phyloP scores from a whole-genome alignment of 2,888 invertebrate species.

The Apoda limacodes region DNA sequence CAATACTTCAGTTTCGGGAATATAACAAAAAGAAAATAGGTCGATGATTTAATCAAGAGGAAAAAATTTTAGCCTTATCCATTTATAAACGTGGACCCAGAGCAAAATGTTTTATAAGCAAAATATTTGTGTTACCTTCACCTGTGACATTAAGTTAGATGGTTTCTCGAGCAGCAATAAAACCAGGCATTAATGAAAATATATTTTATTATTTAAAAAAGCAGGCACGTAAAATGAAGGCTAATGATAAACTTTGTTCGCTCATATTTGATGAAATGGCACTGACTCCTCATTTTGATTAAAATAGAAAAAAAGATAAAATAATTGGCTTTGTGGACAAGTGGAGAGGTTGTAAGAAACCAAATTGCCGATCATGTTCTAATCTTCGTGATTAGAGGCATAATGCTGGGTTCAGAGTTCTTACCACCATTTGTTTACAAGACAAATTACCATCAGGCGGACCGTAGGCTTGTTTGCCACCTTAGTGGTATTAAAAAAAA shows the following conservation, averaged over 20 bases:
- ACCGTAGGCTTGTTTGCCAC: too few relatives aligned
- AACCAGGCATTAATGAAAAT: constrained; percentile 16
- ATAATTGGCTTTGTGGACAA: constrained; percentile 9
- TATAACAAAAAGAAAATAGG: constrained; percentile 11
- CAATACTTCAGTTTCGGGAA: constrained; percentile 11
- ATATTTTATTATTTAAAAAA: constrained; percentile 14
- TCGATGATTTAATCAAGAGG: constrained; percentile 12
- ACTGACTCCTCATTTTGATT: constrained; percentile 9
- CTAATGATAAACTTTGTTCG: constrained; percentile 9
- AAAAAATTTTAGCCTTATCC: constrained; percentile 14
- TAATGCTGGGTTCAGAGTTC: constrained; percentile 7
- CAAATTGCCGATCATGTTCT: constrained; percentile 13
- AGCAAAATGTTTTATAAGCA: constrained; percentile 10
- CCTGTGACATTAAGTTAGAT: constrained; percentile 12
- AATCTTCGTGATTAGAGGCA: constrained; percentile 17
- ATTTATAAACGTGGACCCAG: constrained; percentile 12
- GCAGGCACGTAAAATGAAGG: constrained; percentile 6
- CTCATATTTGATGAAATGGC: constrained; percentile 9
- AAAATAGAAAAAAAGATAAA: constrained; percentile 10
- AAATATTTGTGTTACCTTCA: constrained; percentile 15
- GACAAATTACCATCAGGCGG: constrained; percentile 11
- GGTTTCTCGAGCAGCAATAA: constrained; percentile 8
- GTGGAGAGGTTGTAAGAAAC: constrained; percentile 1
- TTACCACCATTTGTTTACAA: constrained; percentile 15
- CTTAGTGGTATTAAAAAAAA: not conserved